Percentiles rank a stretch among this genome's conserved stretches.
These are phyloP conservation scores for Chaetodon trifasciatus DNA, from an alignment of 2,797 vertebrate species.

Conservation along the genomic window DNA sequence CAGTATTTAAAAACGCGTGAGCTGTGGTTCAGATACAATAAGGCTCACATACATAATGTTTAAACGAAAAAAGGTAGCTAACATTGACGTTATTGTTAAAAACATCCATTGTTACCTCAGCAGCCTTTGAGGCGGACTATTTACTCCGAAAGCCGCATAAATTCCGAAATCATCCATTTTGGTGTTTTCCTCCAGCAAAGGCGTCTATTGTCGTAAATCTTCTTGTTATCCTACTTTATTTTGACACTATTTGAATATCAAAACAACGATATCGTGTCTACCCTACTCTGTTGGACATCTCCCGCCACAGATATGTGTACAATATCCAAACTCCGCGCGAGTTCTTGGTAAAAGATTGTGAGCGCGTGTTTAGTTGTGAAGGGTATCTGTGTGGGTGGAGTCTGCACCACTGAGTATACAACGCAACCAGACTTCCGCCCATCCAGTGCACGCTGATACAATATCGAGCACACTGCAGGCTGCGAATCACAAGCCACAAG, in stretches of 20 bases:
- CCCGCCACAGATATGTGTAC: constrained; percentile 65
- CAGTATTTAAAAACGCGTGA: neutral
- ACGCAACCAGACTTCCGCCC: neutral
- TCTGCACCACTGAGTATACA: accelerated
- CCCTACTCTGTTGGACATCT: constrained; percentile 24
- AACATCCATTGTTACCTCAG: constrained; percentile 64
- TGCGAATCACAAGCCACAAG: accelerated
- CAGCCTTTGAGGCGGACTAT: constrained; percentile 79
- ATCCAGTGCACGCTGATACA: accelerated
- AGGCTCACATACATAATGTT: accelerated
- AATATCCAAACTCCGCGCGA: constrained; percentile 58
- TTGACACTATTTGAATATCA: neutral
- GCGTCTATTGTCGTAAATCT: neutral
- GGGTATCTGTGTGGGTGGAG: neutral
- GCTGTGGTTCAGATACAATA: neutral
- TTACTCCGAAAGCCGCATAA: constrained; percentile 81
- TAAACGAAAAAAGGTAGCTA: neutral
- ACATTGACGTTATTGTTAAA: neutral
- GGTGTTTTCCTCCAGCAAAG: constrained; percentile 3
- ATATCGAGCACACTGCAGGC: neutral
- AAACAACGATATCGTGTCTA: neutral
- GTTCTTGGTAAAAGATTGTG: neutral
- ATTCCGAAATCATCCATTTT: constrained; percentile 84
- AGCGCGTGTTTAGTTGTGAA: constrained; percentile 32
- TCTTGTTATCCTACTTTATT: neutral